Evolutionary conservation across 2,113 vertebrate species (phyloP).

Genomic region (Micromys minutus): DNA sequence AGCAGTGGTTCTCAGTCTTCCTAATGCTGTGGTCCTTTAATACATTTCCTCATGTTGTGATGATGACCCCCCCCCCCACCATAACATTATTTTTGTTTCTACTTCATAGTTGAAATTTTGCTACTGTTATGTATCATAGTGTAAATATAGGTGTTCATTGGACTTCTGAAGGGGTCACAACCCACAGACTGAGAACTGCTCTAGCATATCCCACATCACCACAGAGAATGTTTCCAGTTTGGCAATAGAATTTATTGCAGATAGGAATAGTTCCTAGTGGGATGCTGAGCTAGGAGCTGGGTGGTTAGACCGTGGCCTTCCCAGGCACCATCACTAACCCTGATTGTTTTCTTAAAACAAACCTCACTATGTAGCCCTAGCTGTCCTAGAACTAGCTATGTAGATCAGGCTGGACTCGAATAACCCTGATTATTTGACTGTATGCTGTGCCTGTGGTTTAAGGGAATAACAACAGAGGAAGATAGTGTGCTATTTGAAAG

Average conservation of each 20-base stretch:
- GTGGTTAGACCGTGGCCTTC: background rate
- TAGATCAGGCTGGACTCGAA: background rate
- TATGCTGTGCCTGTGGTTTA: background rate
- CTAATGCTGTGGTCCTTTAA: background rate
- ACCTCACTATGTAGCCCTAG: background rate
- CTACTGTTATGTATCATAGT: background rate
- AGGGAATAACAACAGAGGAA: background rate
- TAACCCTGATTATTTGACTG: background rate
- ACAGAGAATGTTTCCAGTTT: too few species aligned
- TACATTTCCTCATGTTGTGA: background rate
- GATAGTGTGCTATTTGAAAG: conserved; percentile 3
- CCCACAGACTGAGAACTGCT: background rate
- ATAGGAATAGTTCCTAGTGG: too few species aligned
- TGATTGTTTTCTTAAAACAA: background rate
- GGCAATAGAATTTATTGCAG: too few species aligned
- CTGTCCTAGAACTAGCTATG: background rate
- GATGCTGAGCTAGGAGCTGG: background rate
- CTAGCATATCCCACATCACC: background rate
- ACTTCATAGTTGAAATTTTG: background rate
- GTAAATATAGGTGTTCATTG: background rate
- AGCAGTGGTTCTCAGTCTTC: background rate
- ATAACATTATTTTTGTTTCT: background rate
- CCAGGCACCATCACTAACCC: background rate
- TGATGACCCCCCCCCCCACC: background rate
- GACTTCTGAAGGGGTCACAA: background rate